Evolutionary conservation across 2,888 invertebrate genomes (phyloP), one percentile per base, ranked within the genome.

Genomic region (Tiliacea aurago): DNA sequence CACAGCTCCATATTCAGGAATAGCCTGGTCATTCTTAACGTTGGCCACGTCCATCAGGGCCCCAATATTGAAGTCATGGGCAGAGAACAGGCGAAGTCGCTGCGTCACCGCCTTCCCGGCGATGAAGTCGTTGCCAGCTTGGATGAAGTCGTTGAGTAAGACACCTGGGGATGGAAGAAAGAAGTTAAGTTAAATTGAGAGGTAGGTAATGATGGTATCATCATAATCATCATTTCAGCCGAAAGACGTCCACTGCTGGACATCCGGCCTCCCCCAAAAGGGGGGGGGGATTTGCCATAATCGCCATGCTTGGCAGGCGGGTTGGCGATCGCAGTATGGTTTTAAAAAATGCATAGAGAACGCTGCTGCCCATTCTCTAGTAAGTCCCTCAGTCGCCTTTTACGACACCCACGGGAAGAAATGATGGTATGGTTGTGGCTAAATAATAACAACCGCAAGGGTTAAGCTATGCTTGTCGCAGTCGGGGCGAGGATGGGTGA

Each of bases 31-130:
- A 2, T 84, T 88, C 43, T 86, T 82, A 9, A 94, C 92, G 43
- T 79, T 87, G 20, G 94, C 86, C 0, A 93, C 95, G 2, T 94
- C 94, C 95, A 96, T 95, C 33, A 96, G 76, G 0, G 95, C 88
- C 0, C 96, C 96, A 10, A 96, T 88, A 85, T 96, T 96, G 90
- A 95, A 96, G 88, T 96, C 96, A 66, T 96, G 95, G 0, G 92
- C 89, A 0, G 96, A 95, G 87, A 90, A 91, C 66, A 95, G 75
- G 0, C 91, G 85, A 37, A 96, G 85, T 0, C 89, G 88, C 61
- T 93, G 91, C 4, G 84, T 74, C 1, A 94, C 89, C 0, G 79
- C 75, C 49, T 90, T 90, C 0, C 93, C 93, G 1, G 88, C 79
- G 4, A 90, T 84, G 1, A 95, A 90, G 28, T 90, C 91, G n/a